These are phyloP conservation scores for Archips crataeganus DNA, from an alignment of 2,888 invertebrate genomes.

Conservation along the genomic window DNA sequence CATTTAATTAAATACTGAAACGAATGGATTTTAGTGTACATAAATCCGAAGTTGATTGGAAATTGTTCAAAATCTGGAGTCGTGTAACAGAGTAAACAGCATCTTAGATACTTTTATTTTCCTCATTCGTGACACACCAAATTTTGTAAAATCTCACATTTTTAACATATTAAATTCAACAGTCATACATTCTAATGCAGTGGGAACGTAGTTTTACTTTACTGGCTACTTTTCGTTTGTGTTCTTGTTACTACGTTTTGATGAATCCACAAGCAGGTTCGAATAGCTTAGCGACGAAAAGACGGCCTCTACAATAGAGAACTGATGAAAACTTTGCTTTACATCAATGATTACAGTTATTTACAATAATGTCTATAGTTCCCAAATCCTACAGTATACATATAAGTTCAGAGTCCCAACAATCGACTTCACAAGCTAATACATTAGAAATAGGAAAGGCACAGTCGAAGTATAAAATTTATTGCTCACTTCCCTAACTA, in stretches of 20 bases:
- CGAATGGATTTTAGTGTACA: neutral
- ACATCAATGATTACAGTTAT: constrained; percentile 23
- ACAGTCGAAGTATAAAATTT: constrained; percentile 86
- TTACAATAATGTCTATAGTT: constrained; percentile 42
- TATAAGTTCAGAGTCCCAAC: constrained; percentile 72
- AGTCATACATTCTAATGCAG: neutral
- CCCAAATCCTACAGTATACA: constrained; percentile 75
- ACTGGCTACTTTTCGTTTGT: neutral
- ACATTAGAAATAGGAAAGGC: constrained; percentile 86
- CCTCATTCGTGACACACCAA: neutral
- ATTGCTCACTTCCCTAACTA: constrained; percentile 85
- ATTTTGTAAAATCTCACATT: neutral
- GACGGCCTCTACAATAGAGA: neutral
- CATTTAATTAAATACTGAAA: constrained; percentile 8
- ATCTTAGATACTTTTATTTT: neutral
- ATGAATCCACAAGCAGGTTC: neutral
- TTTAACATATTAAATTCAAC: no score
- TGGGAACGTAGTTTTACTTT: neutral
- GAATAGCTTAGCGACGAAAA: neutral
- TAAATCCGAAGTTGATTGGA: neutral
- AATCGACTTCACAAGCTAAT: constrained; percentile 79
- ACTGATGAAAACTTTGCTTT: constrained; percentile 2
- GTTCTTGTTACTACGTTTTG: neutral
- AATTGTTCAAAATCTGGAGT: neutral
- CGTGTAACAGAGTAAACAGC: neutral